phyloP scores from a whole-genome alignment of 1,140 invertebrate genomes.

The Neotoxoptera formosana region DNA sequence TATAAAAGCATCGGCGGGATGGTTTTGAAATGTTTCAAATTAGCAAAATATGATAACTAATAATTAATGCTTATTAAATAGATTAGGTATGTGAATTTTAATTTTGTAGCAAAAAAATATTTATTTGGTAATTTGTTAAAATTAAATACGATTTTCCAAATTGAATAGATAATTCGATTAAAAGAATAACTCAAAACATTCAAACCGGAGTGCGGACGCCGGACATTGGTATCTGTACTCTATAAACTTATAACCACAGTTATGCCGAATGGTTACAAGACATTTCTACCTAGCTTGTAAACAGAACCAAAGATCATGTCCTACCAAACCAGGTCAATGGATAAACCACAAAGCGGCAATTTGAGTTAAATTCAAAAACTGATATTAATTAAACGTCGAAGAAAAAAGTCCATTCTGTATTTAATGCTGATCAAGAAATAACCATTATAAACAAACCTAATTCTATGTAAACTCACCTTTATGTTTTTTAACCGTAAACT shows the following conservation, averaged over 20 bases:
- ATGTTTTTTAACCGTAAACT: not conserved
- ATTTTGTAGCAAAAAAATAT: not conserved
- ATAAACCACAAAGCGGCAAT: constrained; percentile 53
- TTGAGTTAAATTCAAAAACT: constrained; percentile 39
- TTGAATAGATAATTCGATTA: not conserved
- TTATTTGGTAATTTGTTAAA: not conserved
- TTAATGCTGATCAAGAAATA: not conserved
- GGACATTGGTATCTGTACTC: constrained; percentile 9
- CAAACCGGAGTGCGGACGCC: not conserved
- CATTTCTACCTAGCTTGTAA: constrained; percentile 41
- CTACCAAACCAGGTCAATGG: constrained; percentile 55
- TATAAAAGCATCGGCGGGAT: not conserved
- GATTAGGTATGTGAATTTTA: not conserved
- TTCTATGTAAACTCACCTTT: constrained; percentile 19
- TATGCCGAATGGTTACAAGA: constrained; percentile 38
- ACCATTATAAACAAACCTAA: not conserved
- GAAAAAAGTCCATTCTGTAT: not conserved
- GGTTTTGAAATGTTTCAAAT: not conserved
- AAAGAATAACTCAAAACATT: not conserved
- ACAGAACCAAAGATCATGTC: constrained; percentile 56
- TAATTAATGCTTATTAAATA: not conserved
- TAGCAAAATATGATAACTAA: not conserved
- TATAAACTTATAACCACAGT: constrained; percentile 38
- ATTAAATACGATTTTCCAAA: not conserved
- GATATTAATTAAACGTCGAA: not conserved